Base-by-base conservation (phyloP, 2,888 invertebrate genomes). In the Anagyrus pseudococci region DNA sequence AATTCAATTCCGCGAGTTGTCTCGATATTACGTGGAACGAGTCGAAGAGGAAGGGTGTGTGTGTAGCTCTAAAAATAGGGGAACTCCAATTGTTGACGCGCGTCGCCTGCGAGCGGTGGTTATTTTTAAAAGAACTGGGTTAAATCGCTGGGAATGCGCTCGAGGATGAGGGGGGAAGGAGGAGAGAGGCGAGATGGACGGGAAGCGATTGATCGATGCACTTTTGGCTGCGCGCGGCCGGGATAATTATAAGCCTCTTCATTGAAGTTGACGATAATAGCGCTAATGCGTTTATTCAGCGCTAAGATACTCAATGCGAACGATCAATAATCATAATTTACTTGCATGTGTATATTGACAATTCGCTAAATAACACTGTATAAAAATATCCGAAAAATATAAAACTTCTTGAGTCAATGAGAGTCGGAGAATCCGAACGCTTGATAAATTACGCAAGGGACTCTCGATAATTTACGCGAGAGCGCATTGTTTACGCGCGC, bases 121-220 rank as follows among this genome's bases (percentile, higher is more conserved):
- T 57, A 57, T 57, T 52, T 25, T 47, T 48, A 58, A 50, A 52
- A 37, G 33, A 52, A 53, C 20, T 44, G 47, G 53, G 57, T 57
- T 57, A 49, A 40, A 48, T 49, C 57, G 41, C 23, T 23, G 57
- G 48, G n/a, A 49, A 26, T 41, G 41, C 22, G 33, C 15, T 33
- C 7, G 1, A 8, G 22, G 20, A 52, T 15, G 10, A 26, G n/a
- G 26, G 10, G 29, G 13, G 15, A 15, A 8, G 33, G 13, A 37
- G 33, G 8, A 37, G 33, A 37, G 33, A 37, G 15, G 15, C 10
- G 10, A 37, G 15, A 37, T 4, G 33, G 10, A 2, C 15, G 33
- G 33, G 33, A 15, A 13, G 13, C 33, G 33, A 37, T 50, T 50
- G 50, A 50, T 50, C 37, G 50, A 50, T 47, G 8, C 43, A 25